Evolutionary conservation across 2,888 invertebrate species (phyloP).

Genomic region (Isoperla grammatica): DNA sequence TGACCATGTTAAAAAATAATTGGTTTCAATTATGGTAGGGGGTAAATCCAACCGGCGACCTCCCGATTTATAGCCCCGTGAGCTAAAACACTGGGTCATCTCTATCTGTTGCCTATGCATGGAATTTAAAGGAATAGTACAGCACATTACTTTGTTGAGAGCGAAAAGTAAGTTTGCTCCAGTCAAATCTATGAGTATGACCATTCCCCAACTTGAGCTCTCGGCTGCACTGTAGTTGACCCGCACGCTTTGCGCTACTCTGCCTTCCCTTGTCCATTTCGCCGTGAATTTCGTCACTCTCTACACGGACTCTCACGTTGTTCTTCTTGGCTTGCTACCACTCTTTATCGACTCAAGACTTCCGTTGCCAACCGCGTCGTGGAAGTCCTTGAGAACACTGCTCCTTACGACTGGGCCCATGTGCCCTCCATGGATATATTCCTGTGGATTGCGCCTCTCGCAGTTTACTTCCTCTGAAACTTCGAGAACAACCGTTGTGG

Average conservation of each 20-base stretch:
- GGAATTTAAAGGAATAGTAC: no score
- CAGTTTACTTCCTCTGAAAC: constrained; percentile 31
- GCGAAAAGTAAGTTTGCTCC: constrained; percentile 28
- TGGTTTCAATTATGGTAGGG: no score
- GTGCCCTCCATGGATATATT: no score
- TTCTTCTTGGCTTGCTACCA: constrained; percentile 26
- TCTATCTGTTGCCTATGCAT: no score
- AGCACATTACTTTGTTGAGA: constrained; percentile 20
- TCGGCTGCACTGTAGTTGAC: constrained; percentile 23
- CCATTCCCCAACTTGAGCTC: constrained; percentile 26
- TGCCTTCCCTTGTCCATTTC: constrained; percentile 22
- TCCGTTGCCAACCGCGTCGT: constrained; percentile 36
- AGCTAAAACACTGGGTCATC: no score
- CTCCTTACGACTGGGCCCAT: constrained; percentile 34
- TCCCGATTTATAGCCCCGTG: no score
- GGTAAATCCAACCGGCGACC: no score
- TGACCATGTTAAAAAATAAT: no score
- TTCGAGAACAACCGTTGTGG: constrained; percentile 29
- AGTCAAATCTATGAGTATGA: constrained; percentile 21
- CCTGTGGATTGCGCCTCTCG: constrained; percentile 36
- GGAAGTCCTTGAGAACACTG: no score
- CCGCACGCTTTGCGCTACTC: not conserved
- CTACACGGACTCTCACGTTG: constrained; percentile 34
- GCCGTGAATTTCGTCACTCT: constrained; percentile 23
- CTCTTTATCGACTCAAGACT: constrained; percentile 28